A percentile compares a stretch with the other conserved stretches of the same genome.
Evolutionary conservation across 2,113 vertebrate species (phyloP).

Genomic region (Chionomys nivalis): DNA sequence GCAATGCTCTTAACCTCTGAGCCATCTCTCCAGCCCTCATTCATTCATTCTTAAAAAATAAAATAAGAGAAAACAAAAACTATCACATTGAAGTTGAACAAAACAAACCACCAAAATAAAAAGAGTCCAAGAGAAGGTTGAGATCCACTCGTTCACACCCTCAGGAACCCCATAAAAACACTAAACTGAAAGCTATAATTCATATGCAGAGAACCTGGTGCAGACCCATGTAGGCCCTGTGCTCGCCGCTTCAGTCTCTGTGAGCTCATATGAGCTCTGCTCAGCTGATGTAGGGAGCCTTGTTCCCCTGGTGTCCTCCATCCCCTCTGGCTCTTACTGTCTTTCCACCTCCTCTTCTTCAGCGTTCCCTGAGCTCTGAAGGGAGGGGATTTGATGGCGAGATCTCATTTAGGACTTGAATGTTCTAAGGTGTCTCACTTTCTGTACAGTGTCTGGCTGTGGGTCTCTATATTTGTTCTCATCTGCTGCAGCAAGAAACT

Average conservation of each 20-base stretch:
- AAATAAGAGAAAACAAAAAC: background rate
- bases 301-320: background rate
- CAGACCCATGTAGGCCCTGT: background rate
- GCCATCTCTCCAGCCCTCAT: too few species aligned
- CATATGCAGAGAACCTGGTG: background rate
- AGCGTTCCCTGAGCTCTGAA: background rate
- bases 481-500: background rate
- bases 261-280: background rate
- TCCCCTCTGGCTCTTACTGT: background rate
- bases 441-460: background rate
- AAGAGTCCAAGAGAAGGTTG: background rate
- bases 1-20: too few species aligned
- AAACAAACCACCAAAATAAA: background rate
- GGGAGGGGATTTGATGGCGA: background rate
- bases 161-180: background rate
- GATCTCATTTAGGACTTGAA: background rate
- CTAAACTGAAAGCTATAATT: background rate
- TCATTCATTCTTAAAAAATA: background rate
- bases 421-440: background rate
- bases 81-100: background rate
- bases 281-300: background rate
- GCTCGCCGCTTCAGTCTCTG: background rate
- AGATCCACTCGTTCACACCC: background rate
- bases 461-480: background rate
- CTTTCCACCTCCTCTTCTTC: background rate